Evolutionary conservation across 2,113 vertebrate species (phyloP), one percentile per base, ranked within the genome.

Genomic region (Zosterops lateralis): DNA sequence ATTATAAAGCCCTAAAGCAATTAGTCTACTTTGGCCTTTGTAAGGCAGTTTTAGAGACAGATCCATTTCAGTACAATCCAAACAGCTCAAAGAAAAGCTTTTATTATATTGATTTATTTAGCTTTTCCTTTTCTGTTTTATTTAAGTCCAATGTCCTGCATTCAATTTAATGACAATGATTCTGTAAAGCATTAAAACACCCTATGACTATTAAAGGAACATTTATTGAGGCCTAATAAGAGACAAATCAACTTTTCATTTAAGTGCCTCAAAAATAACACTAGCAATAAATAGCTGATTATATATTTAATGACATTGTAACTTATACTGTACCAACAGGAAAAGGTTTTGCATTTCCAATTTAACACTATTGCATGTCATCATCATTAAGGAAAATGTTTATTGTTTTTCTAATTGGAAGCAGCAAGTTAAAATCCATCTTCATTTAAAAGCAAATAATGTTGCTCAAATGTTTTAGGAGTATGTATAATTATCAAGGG

Each of bases 391-490:
- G 62, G 66, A 68, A 82, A 92, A 95, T 90, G 58, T 93, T 97
- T 96, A 89, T 95, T 97, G 86, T 96, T 84, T 70, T 66, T 92
- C 48, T 95, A 95, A 93, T 82, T 97, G 82, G 95, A 97, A 95
- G 71, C 20, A 95, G 74, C 66, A 96, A 95, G 36, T 67, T 93
- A 81, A 92, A 83, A 94, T 96, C 44, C 24, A 36, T 96, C 80
- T 96, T 95, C 84, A 84, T 88, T 95, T 95, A 90, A 96, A 90
- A 84, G 40, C 48, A 95, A 96, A 90, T 87, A 66, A 70, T 82
- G 32, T 54, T 87, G 26, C 50, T 78, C 45, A 79, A 77, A 70
- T 87, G 75, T 40, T 81, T 90, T 83, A 88, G 78, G 77, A 70
- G 21, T 85, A 68, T 40, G 42, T 75, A 61, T 5, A 19, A 47